phyloP scores from a whole-genome alignment of 2,888 invertebrate genomes.

The Brachycybe producta region DNA sequence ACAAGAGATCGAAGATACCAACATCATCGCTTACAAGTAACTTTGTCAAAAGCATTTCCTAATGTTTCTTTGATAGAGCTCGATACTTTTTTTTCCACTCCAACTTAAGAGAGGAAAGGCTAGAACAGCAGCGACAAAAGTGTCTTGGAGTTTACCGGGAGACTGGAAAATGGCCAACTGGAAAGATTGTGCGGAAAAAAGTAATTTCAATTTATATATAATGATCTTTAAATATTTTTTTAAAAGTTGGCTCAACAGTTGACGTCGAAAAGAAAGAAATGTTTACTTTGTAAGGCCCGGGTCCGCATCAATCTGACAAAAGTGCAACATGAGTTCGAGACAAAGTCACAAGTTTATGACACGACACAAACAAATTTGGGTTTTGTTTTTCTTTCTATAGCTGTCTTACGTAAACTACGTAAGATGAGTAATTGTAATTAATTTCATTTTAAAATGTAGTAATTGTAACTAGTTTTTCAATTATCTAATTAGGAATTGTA shows the following conservation, averaged over 20 bases:
- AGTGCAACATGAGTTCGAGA: no score
- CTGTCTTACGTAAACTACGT: no score
- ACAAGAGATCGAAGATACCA: constrained; percentile 52
- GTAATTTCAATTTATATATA: constrained; percentile 22
- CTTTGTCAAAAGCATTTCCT: constrained; percentile 8
- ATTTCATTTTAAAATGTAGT: no score
- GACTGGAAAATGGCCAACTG: constrained; percentile 62
- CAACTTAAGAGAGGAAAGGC: constrained; percentile 48
- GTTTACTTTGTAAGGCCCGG: no score
- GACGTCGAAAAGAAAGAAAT: no score
- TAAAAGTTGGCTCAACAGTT: not conserved
- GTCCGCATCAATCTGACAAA: no score
- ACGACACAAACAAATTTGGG: not conserved
- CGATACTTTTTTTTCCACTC: constrained; percentile 20
- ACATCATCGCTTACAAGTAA: constrained; percentile 52
- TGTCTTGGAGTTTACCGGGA: constrained; percentile 56
- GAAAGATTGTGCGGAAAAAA: constrained; percentile 37
- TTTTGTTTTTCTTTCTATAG: not conserved
- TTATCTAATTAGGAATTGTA: no score
- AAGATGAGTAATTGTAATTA: no score
- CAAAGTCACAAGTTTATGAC: no score
- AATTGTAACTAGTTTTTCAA: no score
- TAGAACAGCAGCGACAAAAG: constrained; percentile 55
- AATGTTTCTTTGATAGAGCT: constrained; percentile 4
- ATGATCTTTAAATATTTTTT: constrained; percentile 39